Conservation (phyloP, 2,888 invertebrate genomes). For the Lingula anatina region DNA sequence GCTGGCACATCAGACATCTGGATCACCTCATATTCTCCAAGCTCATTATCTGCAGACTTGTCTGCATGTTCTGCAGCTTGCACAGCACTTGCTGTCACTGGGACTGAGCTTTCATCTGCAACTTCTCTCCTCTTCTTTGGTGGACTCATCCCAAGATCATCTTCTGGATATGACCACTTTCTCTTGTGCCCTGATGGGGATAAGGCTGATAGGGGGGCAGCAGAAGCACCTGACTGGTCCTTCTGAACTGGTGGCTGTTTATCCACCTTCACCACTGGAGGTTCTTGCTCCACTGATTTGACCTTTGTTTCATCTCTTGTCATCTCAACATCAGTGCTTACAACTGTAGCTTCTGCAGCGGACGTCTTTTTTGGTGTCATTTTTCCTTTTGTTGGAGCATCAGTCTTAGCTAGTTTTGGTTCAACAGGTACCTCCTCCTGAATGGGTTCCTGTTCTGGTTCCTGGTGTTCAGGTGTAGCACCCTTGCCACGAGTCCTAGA, state of each 20-base stretch:
- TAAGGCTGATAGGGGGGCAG: too few species aligned
- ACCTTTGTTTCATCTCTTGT: not conserved
- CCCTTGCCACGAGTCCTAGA: not conserved
- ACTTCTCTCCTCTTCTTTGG: too few species aligned
- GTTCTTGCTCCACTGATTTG: not conserved
- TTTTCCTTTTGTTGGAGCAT: not conserved
- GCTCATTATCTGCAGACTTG: conserved; percentile 11
- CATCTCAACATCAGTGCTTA: not conserved
- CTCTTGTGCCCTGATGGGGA: too few species aligned
- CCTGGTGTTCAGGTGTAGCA: not conserved
- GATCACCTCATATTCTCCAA: conserved; percentile 33
- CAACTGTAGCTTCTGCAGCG: not conserved
- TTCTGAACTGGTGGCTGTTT: too few species aligned
- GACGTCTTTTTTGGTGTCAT: not conserved
- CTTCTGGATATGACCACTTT: too few species aligned
- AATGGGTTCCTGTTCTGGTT: not conserved
- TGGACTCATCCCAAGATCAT: too few species aligned
- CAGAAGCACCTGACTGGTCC: too few species aligned
- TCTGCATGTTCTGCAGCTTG: conserved; percentile 6
- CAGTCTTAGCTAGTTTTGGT: not conserved
- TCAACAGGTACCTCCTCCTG: not conserved
- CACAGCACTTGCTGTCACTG: too few species aligned
- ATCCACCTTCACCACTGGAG: too few species aligned
- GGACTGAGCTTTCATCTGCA: too few species aligned
- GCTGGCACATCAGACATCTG: conserved; percentile 31